Evolutionary conservation across 1,140 invertebrate genomes (phyloP).

Genomic region (Drosophila paulistorum): DNA sequence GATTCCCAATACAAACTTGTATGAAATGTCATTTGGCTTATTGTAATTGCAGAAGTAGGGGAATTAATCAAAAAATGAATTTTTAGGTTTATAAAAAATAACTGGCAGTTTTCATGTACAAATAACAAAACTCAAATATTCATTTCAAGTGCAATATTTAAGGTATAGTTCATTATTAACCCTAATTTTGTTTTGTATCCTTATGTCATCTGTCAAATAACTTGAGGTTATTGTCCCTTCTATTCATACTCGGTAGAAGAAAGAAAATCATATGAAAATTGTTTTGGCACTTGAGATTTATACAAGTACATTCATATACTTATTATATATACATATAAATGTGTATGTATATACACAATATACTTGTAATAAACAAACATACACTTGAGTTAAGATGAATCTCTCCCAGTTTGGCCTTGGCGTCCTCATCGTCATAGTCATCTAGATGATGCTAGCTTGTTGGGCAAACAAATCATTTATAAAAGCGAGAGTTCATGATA

Average conservation of each 20-base stretch:
- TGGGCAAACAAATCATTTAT: constrained; percentile 56
- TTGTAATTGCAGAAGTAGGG: no score
- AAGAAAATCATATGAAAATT: constrained; percentile 57
- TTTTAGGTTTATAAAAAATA: no score
- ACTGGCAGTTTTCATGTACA: no score
- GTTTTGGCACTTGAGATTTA: constrained; percentile 55
- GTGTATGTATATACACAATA: not conserved
- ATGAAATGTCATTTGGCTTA: no score
- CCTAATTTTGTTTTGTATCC: not conserved
- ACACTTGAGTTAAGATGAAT: constrained; percentile 14
- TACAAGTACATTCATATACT: constrained; percentile 39
- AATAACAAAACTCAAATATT: not conserved
- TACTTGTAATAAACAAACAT: constrained; percentile 10
- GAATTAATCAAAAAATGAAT: no score
- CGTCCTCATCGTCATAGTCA: constrained; percentile 27
- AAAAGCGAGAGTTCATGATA: constrained; percentile 41
- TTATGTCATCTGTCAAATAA: not conserved
- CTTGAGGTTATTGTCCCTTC: constrained; percentile 35
- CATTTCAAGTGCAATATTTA: not conserved
- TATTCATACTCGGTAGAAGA: constrained; percentile 1
- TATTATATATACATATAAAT: not conserved
- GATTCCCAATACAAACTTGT: no score
- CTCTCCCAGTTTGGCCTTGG: constrained; percentile 48
- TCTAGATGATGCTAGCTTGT: constrained; percentile 2
- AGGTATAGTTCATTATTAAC: not conserved